Evolutionary conservation across 2,113 vertebrate species (phyloP).

Genomic region (Zapus hudsonius): DNA sequence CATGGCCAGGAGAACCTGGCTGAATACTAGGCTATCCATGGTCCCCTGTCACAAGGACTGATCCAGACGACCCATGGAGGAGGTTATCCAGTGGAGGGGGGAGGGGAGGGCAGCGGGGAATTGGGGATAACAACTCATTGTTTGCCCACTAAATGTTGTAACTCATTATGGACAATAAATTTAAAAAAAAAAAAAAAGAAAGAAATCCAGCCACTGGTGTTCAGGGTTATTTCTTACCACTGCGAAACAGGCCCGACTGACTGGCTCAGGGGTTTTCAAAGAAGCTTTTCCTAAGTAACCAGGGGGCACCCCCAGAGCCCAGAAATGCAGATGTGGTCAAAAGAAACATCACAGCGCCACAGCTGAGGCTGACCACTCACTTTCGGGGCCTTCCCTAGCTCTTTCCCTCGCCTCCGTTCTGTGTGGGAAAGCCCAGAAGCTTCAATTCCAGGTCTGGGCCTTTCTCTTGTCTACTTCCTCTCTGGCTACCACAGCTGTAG

Average conservation of each 20-base stretch:
- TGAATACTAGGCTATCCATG: too few relatives aligned
- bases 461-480: conserved; percentile 55
- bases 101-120: too few relatives aligned
- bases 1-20: too few relatives aligned
- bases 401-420: neutral
- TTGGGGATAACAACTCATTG: too few relatives aligned
- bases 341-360: neutral
- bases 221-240: neutral
- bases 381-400: conserved; percentile 25
- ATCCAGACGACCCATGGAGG: too few relatives aligned
- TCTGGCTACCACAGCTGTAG: neutral
- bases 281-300: neutral
- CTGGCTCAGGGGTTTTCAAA: neutral
- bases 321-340: neutral
- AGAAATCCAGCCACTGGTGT: accelerated
- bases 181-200: too few relatives aligned
- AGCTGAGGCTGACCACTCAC: neutral
- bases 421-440: conserved; percentile 51
- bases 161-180: too few relatives aligned
- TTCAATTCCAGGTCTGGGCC: conserved; percentile 12
- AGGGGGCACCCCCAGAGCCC: neutral
- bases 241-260: neutral
- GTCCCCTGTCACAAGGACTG: too few relatives aligned
- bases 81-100: too few relatives aligned
- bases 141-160: too few relatives aligned